These are phyloP conservation scores for Cataglyphis livida DNA, from an alignment of 2,888 invertebrate genomes.

Conservation along the genomic window DNA sequence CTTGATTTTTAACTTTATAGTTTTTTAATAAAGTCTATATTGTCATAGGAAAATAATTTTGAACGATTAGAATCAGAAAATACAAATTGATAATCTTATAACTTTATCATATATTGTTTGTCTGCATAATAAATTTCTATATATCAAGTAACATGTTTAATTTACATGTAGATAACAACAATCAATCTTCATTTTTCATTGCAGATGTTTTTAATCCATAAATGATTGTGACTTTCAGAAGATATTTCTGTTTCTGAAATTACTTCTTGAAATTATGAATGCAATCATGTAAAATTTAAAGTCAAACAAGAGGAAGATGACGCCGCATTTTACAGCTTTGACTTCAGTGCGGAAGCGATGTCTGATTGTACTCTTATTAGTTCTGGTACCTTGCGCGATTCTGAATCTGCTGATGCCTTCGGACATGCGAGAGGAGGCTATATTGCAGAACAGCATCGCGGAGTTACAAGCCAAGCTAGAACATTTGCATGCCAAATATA, in stretches of 20 bases:
- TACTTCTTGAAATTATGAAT: slow-evolving; percentile 23
- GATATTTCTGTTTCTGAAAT: neutral
- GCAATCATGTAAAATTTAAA: slow-evolving; percentile 70
- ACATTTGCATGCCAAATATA: slow-evolving; percentile 92
- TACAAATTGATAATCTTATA: neutral
- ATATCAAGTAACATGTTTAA: neutral
- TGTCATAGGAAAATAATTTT: neutral
- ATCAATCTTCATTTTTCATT: neutral
- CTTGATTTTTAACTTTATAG: neutral
- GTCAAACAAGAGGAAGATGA: slow-evolving; percentile 71
- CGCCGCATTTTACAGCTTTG: slow-evolving; percentile 79
- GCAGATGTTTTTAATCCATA: slow-evolving; percentile 8
- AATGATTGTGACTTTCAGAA: neutral
- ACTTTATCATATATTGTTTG: neutral
- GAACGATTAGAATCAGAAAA: neutral
- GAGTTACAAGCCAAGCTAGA: slow-evolving; percentile 92
- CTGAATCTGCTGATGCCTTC: slow-evolving; percentile 80
- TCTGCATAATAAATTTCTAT: neutral
- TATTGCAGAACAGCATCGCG: slow-evolving; percentile 87
- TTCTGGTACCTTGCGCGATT: slow-evolving; percentile 81
- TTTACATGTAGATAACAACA: neutral
- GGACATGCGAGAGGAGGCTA: slow-evolving; percentile 80
- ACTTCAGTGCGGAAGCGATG: slow-evolving; percentile 80
- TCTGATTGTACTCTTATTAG: slow-evolving; percentile 78
- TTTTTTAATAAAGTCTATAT: neutral